phyloP scores from a whole-genome alignment of 2,888 invertebrate genomes.

The Serrognathus titanus region DNA sequence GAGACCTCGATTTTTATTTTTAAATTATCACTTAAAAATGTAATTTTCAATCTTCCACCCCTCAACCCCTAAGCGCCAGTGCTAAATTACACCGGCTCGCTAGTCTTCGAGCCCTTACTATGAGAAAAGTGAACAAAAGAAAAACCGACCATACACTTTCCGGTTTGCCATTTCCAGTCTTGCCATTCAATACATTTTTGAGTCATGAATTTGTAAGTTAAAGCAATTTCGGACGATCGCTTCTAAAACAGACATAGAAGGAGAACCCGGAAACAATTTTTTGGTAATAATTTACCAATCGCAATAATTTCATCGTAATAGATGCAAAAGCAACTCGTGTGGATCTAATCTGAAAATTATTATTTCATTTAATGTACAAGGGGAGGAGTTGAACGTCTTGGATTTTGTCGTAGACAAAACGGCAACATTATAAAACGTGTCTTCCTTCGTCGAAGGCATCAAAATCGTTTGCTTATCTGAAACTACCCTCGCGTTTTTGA shows the following conservation, averaged over 20 bases:
- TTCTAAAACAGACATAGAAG: not conserved
- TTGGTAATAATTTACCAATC: not conserved
- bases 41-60: no score
- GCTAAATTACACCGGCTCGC: not conserved
- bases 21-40: no score
- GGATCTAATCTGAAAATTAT: not conserved
- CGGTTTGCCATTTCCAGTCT: not conserved
- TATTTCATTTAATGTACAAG: no score
- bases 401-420: not conserved
- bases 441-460: not conserved
- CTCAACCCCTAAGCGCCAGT: no score
- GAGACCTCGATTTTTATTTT: no score
- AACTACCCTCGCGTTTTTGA: not conserved
- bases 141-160: constrained; percentile 6
- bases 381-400: not conserved
- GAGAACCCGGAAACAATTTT: not conserved
- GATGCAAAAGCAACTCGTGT: not conserved
- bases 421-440: constrained; percentile 5
- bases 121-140: not conserved
- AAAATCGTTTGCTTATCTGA: not conserved
- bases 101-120: not conserved
- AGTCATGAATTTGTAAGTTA: constrained; percentile 5
- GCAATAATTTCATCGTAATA: not conserved
- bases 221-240: not conserved
- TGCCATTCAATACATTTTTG: constrained; percentile 9